Base-by-base conservation (phyloP, 2,797 vertebrate genomes). In the Catamblyrhynchus diadema region DNA sequence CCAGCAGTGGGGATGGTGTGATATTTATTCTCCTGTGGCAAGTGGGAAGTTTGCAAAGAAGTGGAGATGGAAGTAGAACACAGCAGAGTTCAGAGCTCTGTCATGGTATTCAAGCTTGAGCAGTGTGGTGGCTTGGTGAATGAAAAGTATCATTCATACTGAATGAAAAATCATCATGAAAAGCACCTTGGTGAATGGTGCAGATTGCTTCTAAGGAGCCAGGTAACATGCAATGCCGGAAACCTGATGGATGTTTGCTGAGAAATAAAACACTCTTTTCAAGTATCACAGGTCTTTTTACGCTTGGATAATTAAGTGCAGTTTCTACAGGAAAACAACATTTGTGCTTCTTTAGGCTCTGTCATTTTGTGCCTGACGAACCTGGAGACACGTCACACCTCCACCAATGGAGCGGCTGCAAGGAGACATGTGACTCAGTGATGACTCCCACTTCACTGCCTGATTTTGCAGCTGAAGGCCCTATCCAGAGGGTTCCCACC, bases 341-440 rank as follows among this genome's bases (percentile, higher is more conserved):
- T 30, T 57, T 30, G 9, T 62, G 27, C 65, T 71, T 57, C 54
- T 79, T 79, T 24, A 39, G 8, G 17, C 41, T 65, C 66, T 89
- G 66, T 56, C 7, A 3, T 30, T 16, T 32, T 54, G 11, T 41
- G 47, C 37, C 62, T 57, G 45, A 24, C 0, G 9, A 53, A 53
- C 11, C 14, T 21, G 57, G 32, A 33, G 48, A 79, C 42, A 42
- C 32, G 45, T 64, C 39, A 23, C 2, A 0, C 14, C 32, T 92
- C 13, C 25, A 42, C 35, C 48, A 70, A 23, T 2, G 5, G 53
- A 30, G 28, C 15, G 60, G 22, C 53, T 66, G 33, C 21, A 74
- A 51, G 17, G 18, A 48, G 10, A 37, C 25, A 6, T 0, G 0
- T n/a, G n/a, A 22, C 19, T 69, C 39, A 71, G 33, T 11, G 44